Evolutionary conservation across 2,113 vertebrate genomes (phyloP).

Genomic region (Piprites chloris): DNA sequence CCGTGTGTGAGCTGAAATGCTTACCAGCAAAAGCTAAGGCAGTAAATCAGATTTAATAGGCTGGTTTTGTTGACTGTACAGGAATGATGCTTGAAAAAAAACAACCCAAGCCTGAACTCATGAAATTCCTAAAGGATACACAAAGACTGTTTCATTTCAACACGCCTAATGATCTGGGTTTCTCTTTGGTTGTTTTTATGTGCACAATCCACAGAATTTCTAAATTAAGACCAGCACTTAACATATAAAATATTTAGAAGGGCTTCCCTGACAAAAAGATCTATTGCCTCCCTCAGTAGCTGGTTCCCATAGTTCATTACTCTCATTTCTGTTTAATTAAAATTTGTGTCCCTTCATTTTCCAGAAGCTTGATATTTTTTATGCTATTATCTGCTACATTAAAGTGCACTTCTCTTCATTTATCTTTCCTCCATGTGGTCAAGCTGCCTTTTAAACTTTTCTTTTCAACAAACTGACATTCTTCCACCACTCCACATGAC

Average conservation of each 20-base stretch:
- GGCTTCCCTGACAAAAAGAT: neutral
- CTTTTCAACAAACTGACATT: neutral
- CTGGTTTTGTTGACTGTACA: neutral
- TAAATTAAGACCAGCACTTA: constrained; percentile 3
- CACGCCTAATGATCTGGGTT: neutral
- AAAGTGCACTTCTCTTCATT: neutral
- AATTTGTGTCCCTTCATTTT: neutral
- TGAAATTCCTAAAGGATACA: neutral
- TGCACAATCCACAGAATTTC: neutral
- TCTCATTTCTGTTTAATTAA: neutral
- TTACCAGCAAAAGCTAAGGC: constrained; percentile 43
- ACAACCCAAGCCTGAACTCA: neutral
- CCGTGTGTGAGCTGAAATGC: constrained; percentile 4
- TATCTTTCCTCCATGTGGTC: neutral
- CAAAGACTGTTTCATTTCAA: constrained; percentile 2
- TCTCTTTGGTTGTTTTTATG: neutral
- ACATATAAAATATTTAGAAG: constrained; percentile 14
- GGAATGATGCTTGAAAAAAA: constrained; percentile 6
- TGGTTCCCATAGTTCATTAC: neutral
- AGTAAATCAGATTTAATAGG: constrained; percentile 52
- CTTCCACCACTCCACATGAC: neutral
- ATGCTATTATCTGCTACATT: neutral
- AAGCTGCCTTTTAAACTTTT: neutral
- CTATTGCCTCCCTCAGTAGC: neutral
- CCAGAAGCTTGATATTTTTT: neutral